phyloP scores from a whole-genome alignment of 2,888 invertebrate genomes.

The Eledona agricola region DNA sequence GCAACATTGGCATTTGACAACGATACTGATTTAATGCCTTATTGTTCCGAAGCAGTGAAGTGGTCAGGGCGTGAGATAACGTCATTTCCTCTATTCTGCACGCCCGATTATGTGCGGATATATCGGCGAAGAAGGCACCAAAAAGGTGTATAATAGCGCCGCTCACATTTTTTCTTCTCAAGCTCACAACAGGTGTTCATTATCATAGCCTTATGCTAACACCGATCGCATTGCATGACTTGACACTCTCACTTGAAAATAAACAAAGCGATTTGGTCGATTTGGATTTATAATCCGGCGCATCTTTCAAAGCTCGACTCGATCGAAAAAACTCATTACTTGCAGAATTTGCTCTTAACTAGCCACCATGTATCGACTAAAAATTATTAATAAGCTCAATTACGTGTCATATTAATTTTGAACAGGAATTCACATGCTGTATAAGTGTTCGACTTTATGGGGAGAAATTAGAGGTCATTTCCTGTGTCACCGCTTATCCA shows the following conservation, averaged over 20 bases:
- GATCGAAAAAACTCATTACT: no score
- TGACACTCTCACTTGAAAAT: no score
- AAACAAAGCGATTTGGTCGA: no score
- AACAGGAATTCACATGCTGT: neutral
- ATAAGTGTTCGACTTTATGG: neutral
- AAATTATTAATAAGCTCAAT: no score
- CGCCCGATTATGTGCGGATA: constrained; percentile 43
- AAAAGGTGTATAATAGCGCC: constrained; percentile 17
- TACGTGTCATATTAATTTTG: no score
- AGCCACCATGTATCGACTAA: no score
- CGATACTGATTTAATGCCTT: constrained; percentile 58
- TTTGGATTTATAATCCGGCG: no score
- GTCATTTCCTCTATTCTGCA: constrained; percentile 58
- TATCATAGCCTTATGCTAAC: constrained; percentile 5
- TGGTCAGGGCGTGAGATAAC: constrained; percentile 59
- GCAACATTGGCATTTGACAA: constrained; percentile 51
- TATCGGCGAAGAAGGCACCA: constrained; percentile 24
- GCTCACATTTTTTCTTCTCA: constrained; percentile 4
- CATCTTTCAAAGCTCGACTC: no score
- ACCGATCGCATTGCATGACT: no score
- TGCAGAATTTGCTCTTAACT: no score
- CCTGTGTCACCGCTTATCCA: constrained; percentile 2
- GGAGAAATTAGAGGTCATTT: constrained; percentile 5
- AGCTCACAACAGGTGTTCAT: constrained; percentile 19
- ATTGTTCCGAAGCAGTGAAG: constrained; percentile 60